Base-by-base conservation (phyloP, 2,113 vertebrate species). In the Sarotherodon lohbergeri region DNA sequence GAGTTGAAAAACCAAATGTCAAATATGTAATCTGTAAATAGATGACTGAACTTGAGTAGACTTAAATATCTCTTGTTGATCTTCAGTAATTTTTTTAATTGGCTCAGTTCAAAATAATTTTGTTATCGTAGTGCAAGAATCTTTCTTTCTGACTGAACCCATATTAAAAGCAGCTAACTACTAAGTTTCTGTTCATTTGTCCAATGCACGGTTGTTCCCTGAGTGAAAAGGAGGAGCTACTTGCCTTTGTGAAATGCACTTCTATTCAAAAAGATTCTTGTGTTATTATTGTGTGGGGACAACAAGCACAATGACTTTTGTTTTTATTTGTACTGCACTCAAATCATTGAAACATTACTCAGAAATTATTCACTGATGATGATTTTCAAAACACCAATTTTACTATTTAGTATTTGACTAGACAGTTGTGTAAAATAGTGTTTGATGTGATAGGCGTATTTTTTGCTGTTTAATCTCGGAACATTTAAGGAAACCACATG, bases 391-490 rank as follows among this genome's bases (percentile, higher is more conserved):
- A 22, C 63, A 68, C 11, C 36, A 68, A 1, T 19, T 36, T 22
- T 22, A 22, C 17, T 6, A 36, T 9, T 63, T n/a, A 39, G 36
- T 24, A 71, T 6, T 24, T 6, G 7, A 71, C 12, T 71, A 71
- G n/a, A 71, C 39, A 71, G 39, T 71, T 24, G 39, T 71, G 13
- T 68, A 43, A 71, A 43, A 43, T 3, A 0, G 0, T 71, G 66
- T 43, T 24, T 71, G 4, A 71, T 41, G n/a, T 1, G 0, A 71
- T 0, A 43, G 39, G 0, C 5, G 1, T 9, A 41, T 2, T 43
- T 39, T 71, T 71, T 71, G n/a, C 2, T 1, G 4, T 43, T 43
- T 13, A 9, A 24, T 43, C 39, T 71, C 13, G 0, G n/a, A 71
- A 71, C n/a, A 43, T 16, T 71, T 1, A 24, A 71, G n/a, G 39